Evolutionary conservation across 2,113 vertebrate species (phyloP), one percentile per base, ranked within the genome.

Genomic region (Brachyhypopomus occidentalis): DNA sequence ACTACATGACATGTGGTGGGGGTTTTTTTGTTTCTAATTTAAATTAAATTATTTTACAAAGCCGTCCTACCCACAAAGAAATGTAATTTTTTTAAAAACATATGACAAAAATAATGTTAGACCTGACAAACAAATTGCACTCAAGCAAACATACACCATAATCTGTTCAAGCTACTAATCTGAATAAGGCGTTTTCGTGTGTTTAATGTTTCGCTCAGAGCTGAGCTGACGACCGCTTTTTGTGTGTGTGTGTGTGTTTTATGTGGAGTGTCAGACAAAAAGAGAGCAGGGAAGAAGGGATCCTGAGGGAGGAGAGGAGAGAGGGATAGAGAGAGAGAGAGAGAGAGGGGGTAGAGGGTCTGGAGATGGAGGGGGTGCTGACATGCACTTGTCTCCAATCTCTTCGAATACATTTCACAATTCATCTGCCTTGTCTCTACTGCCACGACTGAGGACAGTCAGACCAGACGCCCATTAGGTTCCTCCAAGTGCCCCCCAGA

Each of bases 361-460:
- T 84, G 87, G 88, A 88, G 89, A 90, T 87, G 90, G 91, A 89
- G 94, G 92, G 93, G 91, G 94, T 95, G 94, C 89, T 95, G 95
- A 95, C 95, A 96, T 95, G 95, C 95, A 94, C 95, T 97, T 97
- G 95, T 95, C 96, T 96, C 95, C 95, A 97, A 97, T 97, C 96
- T 95, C 94, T 98, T 97, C 96, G 96, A 98, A 98, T 98, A 97
- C 94, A 98, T 99, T 98, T 98, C 96, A 98, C 97, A 98, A 98
- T 98, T 98, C 97, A 98, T 98, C 96, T 97, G 96, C 96, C 98
- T 98, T 97, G 96, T 99, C 97, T 99, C 96, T 93, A 92, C 96
- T 97, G 96, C 96, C 96, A 97, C 92, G 94, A 95, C 96, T 97
- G 97, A 98, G 96, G 97, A 97, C 96, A 97, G 97, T 98, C 97